These are phyloP conservation scores for Platichthys stellatus DNA, from an alignment of 2,113 vertebrate genomes.

Conservation along the genomic window DNA sequence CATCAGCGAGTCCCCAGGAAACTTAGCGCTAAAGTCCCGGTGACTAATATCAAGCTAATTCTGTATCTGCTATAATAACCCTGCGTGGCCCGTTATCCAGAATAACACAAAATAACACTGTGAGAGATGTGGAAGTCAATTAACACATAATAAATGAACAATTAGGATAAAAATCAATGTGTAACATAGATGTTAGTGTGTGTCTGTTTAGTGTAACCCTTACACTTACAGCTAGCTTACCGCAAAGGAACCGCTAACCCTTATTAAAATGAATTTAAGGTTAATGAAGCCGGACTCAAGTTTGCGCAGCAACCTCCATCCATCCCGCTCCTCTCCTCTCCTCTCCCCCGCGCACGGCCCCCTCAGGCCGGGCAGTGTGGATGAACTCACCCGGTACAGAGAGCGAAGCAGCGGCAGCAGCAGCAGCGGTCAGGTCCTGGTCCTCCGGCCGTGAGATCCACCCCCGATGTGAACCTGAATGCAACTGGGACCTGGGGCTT, in stretches of 20 bases:
- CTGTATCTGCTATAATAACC: slow-evolving; percentile 3
- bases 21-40: slow-evolving; percentile 19
- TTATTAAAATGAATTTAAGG: too few species aligned
- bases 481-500: slow-evolving; percentile 9
- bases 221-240: background rate
- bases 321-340: background rate
- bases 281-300: background rate
- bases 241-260: background rate
- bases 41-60: slow-evolving; percentile 5
- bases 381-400: slow-evolving; percentile 69
- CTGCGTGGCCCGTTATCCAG: background rate
- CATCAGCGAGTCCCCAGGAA: slow-evolving; percentile 3
- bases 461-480: slow-evolving; percentile 25
- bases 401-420: slow-evolving; percentile 27
- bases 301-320: slow-evolving; percentile 38
- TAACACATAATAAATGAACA: background rate
- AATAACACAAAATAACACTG: background rate
- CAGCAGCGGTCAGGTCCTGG: slow-evolving; percentile 45
- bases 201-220: background rate
- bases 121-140: background rate
- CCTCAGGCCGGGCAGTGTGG: background rate
- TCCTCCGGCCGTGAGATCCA: slow-evolving; percentile 37
- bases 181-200: too few species aligned
- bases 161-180: background rate
- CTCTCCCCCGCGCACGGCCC: background rate